phyloP scores from a whole-genome alignment of 2,888 invertebrate genomes.

The Apamea anceps region DNA sequence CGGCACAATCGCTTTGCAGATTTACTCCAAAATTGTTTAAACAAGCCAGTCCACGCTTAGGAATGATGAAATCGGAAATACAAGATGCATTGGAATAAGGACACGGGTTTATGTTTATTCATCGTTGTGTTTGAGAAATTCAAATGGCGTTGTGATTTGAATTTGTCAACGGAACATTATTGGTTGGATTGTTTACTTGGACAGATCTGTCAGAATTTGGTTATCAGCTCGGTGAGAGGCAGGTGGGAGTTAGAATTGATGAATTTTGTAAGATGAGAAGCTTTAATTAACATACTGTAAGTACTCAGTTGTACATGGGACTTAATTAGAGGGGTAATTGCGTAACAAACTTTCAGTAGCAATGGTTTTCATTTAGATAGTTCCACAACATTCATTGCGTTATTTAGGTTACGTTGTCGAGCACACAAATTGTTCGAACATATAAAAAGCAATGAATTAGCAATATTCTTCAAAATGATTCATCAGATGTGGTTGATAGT shows the following conservation, averaged over 20 bases:
- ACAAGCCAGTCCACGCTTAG: slow-evolving; percentile 50
- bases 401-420: too few relatives aligned
- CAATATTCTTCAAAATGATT: too few relatives aligned
- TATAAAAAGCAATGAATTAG: too few relatives aligned
- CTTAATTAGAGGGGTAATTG: too few relatives aligned
- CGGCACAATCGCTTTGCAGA: slow-evolving; percentile 61
- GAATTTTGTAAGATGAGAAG: background rate
- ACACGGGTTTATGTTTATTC: slow-evolving; percentile 35
- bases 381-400: too few relatives aligned
- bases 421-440: too few relatives aligned
- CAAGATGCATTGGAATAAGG: slow-evolving; percentile 40
- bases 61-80: slow-evolving; percentile 36
- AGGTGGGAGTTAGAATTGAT: background rate
- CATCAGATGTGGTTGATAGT: too few relatives aligned
- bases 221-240: too few relatives aligned
- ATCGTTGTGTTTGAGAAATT: slow-evolving; percentile 27
- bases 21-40: slow-evolving; percentile 68
- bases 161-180: slow-evolving; percentile 20
- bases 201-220: background rate
- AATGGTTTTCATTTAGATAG: too few relatives aligned
- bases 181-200: background rate
- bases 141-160: slow-evolving; percentile 39
- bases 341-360: too few relatives aligned
- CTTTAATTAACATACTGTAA: too few relatives aligned
- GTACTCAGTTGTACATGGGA: too few relatives aligned